Evolutionary conservation across 2,888 invertebrate species (phyloP).

Genomic region (Himalopsyche japonica): DNA sequence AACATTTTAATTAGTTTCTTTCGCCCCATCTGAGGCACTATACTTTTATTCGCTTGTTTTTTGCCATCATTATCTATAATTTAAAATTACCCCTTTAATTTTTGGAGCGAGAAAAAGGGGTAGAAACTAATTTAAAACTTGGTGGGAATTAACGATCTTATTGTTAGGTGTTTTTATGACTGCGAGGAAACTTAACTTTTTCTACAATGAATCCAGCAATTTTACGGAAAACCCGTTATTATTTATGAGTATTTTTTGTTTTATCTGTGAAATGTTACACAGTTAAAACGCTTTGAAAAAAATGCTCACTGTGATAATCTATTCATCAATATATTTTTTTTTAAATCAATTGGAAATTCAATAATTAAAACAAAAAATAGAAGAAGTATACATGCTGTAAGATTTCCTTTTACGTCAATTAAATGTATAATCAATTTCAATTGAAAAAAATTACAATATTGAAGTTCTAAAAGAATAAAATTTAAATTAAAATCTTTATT

Average conservation of each 20-base stretch:
- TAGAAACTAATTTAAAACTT: conserved; percentile 42
- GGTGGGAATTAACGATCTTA: conserved; percentile 41
- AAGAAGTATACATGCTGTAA: too few species aligned
- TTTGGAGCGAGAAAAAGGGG: conserved; percentile 41
- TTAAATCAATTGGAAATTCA: too few species aligned
- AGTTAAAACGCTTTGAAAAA: too few species aligned
- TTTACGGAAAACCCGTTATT: neutral
- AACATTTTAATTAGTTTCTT: conserved; percentile 33
- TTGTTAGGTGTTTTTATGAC: conserved; percentile 41
- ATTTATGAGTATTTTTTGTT: neutral
- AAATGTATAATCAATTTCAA: too few species aligned
- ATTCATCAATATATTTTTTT: too few species aligned
- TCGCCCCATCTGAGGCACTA: neutral
- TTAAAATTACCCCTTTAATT: conserved; percentile 41
- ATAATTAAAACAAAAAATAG: too few species aligned
- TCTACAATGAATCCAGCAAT: conserved; percentile 12
- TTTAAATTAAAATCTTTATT: too few species aligned
- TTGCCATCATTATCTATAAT: conserved; percentile 41
- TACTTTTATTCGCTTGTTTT: conserved; percentile 32
- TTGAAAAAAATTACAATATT: too few species aligned
- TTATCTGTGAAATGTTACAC: neutral
- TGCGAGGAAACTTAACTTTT: conserved; percentile 35
- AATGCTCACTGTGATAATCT: too few species aligned
- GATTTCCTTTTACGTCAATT: too few species aligned
- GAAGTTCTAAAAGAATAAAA: too few species aligned